These are phyloP conservation scores for Volucella zonaria DNA, from an alignment of 2,888 invertebrate species.

Conservation along the genomic window DNA sequence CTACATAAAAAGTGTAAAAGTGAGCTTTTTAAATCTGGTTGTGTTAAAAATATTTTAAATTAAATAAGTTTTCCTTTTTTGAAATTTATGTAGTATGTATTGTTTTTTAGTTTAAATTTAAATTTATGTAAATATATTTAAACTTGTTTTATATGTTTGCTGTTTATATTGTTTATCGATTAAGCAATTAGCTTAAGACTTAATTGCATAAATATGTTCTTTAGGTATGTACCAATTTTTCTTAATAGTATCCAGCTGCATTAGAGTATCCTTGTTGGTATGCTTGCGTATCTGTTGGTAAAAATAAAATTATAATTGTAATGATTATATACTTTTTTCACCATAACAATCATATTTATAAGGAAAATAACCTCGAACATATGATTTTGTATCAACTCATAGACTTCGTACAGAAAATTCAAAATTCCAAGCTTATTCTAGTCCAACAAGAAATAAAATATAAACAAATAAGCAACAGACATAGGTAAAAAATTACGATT, in stretches of 20 bases:
- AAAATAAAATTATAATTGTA: constrained; percentile 2
- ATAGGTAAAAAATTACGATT: too few relatives aligned
- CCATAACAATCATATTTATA: not conserved
- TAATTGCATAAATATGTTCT: constrained; percentile 52
- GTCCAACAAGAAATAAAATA: too few relatives aligned
- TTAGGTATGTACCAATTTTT: constrained; percentile 18
- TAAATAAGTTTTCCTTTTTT: constrained; percentile 8
- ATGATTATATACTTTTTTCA: not conserved
- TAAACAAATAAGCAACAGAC: too few relatives aligned
- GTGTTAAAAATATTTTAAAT: constrained; percentile 38
- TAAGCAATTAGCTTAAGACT: constrained; percentile 55
- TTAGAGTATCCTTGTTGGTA: constrained; percentile 82
- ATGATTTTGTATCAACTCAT: not conserved
- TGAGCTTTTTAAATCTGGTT: constrained; percentile 37
- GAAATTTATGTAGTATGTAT: constrained; percentile 11
- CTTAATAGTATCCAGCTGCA: constrained; percentile 81
- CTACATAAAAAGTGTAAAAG: constrained; percentile 31
- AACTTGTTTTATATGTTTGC: constrained; percentile 7
- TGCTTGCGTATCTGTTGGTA: constrained; percentile 80
- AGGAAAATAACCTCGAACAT: not conserved
- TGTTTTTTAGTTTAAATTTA: constrained; percentile 16
- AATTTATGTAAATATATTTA: constrained; percentile 16
- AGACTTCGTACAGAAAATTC: not conserved
- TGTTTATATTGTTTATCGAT: constrained; percentile 44
- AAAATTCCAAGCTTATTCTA: too few relatives aligned